Conservation (phyloP, 2,113 vertebrate genomes). For the Plecturocebus donacophilus region DNA sequence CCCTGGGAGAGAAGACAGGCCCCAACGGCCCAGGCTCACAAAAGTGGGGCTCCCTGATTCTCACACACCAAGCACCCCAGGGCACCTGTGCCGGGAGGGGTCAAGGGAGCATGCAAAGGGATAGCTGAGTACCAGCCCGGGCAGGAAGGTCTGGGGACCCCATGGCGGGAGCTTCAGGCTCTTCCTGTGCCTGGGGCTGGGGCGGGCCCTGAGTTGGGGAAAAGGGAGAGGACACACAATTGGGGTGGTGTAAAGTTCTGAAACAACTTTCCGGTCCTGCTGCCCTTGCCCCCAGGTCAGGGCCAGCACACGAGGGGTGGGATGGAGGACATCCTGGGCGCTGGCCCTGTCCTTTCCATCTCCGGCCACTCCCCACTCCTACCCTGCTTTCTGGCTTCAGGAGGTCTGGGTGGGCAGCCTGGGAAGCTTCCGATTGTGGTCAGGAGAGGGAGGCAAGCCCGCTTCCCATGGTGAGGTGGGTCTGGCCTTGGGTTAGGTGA, state of each 20-base stretch:
- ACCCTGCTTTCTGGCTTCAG: not conserved
- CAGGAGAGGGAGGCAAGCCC: fast-evolving
- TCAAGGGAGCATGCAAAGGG: not conserved
- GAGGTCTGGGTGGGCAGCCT: not conserved
- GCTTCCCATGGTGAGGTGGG: fast-evolving
- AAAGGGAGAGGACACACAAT: fast-evolving
- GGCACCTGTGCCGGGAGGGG: not conserved
- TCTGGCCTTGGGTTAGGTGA: not conserved
- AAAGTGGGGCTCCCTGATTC: not conserved
- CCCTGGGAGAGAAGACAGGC: not conserved
- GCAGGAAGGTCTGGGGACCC: not conserved
- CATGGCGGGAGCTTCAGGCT: not conserved
- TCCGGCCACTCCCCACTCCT: not conserved
- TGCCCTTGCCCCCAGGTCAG: not conserved
- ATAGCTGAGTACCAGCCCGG: too few species aligned
- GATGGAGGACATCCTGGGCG: not conserved
- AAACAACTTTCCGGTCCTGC: not conserved
- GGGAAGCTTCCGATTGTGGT: not conserved
- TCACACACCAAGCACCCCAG: not conserved
- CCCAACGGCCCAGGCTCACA: not conserved
- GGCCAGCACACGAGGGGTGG: not conserved
- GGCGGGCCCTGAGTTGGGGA: not conserved
- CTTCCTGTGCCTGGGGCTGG: not conserved
- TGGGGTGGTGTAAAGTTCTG: not conserved
- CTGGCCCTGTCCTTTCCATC: not conserved